These are phyloP conservation scores for Meriones unguiculatus DNA, from an alignment of 2,113 vertebrate species.

Conservation along the genomic window DNA sequence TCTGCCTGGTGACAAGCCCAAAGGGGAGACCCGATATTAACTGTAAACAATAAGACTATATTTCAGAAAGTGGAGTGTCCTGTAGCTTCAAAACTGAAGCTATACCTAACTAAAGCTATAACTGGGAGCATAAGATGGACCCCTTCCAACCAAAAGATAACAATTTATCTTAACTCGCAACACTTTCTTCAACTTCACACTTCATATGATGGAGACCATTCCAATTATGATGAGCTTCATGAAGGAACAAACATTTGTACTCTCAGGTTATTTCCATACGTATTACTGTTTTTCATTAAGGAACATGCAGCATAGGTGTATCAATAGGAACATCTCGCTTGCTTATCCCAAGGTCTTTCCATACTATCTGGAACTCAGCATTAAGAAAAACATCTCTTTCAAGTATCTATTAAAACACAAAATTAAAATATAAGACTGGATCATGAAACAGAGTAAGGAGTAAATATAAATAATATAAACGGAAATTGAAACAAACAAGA, in stretches of 20 bases:
- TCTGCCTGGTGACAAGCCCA: slow-evolving; percentile 61
- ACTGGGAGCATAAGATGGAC: not conserved
- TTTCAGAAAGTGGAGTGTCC: not conserved
- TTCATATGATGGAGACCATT: slow-evolving; percentile 13
- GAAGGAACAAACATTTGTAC: slow-evolving; percentile 12
- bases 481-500: not conserved
- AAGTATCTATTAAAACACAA: not conserved
- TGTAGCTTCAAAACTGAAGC: not conserved
- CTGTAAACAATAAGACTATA: slow-evolving; percentile 55
- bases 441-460: slow-evolving; percentile 1
- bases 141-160: not conserved
- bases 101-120: not conserved
- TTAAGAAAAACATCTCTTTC: slow-evolving; percentile 42
- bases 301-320: slow-evolving; percentile 14
- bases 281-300: slow-evolving; percentile 50
- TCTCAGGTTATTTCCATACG: not conserved
- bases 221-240: not conserved
- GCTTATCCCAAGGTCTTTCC: slow-evolving; percentile 54
- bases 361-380: not conserved
- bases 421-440: slow-evolving; percentile 5
- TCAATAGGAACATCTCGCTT: not conserved
- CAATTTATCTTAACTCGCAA: not conserved
- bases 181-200: not conserved
- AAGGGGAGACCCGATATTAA: slow-evolving; percentile 60
- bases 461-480: slow-evolving; percentile 22